A percentile compares a stretch with the other conserved stretches of the same genome.
Conservation (phyloP, 1,140 invertebrate genomes). For the Gryon sp. region DNA sequence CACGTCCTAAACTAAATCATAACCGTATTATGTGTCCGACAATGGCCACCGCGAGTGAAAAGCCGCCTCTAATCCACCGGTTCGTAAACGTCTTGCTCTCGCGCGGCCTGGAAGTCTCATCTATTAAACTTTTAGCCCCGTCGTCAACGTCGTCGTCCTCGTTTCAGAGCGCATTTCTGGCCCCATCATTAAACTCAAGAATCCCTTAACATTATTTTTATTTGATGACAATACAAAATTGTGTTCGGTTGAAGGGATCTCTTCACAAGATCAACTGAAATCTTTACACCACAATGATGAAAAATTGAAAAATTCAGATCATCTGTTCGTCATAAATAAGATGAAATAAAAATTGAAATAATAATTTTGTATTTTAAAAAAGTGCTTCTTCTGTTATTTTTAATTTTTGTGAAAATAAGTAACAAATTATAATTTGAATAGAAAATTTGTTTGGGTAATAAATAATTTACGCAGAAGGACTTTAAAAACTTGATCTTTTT, state of each 20-base stretch:
- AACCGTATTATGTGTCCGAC: constrained; percentile 75
- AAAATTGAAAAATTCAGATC: too few species aligned
- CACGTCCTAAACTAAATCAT: constrained; percentile 76
- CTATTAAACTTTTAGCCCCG: constrained; percentile 47
- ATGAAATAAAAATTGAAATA: too few species aligned
- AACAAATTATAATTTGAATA: too few species aligned
- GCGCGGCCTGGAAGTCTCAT: constrained; percentile 44
- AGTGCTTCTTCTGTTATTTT: too few species aligned
- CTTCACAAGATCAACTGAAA: not conserved
- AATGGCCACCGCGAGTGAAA: constrained; percentile 73
- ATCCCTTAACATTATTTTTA: constrained; percentile 21
- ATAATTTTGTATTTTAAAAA: too few species aligned
- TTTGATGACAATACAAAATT: constrained; percentile 18
- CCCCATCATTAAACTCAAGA: constrained; percentile 25
- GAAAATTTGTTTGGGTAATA: too few species aligned
- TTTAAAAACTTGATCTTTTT: too few species aligned
- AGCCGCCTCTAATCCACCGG: constrained; percentile 75
- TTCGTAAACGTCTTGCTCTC: constrained; percentile 69
- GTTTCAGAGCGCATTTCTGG: not conserved
- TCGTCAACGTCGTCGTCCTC: too few species aligned
- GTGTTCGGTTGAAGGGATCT: not conserved
- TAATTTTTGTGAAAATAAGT: too few species aligned
- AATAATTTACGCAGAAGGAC: too few species aligned
- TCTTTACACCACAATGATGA: too few species aligned
- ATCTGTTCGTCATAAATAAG: too few species aligned